Base-by-base conservation (phyloP, 2,797 vertebrate species). In the Clamator glandarius region DNA sequence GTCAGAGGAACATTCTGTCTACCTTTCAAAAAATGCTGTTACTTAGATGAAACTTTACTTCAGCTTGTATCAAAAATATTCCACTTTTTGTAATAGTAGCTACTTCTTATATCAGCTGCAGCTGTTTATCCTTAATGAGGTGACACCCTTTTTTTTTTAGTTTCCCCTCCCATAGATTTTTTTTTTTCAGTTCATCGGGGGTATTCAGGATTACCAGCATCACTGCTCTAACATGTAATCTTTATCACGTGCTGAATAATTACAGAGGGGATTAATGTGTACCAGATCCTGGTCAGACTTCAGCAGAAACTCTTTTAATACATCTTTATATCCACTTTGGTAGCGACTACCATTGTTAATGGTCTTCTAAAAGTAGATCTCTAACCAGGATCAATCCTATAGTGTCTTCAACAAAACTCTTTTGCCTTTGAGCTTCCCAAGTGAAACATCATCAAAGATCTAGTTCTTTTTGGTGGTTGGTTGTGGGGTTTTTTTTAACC, bases 191-290 rank as follows among this genome's bases (percentile, higher is more conserved):
- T 19, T 51, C 11, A 1, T 21, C 33, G 16, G 5, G 23, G 23
- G 9, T n/a, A 4, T 25, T 20, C 48, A 8, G n/a, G 6, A 2
- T 44, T 35, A 15, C 6, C 6, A 1, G 0, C 5, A 3, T 9
- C 8, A 11, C 6, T 25, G 11, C 5, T 79, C 33, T 12, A 6
- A 4, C 15, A 1, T 15, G 18, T 28, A 17, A 2, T 17, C 11
- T 26, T 50, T 66, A 12, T 10, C 8, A 31, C 17, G 26, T 61
- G 19, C 58, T 21, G 54, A n/a, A 12, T 64, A 50, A 35, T 54
- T 70, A n/a, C 8, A 31, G n/a, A 25, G 14, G 8, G 3, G 29
- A 3, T 67, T 41, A 12, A 5, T 41, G 7, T 29, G 6, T 36
- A 6, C 20, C 21, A 6, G 20, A 9, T 46, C 20, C 20, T 29